These are phyloP conservation scores for Torymus texanus DNA, from an alignment of 2,888 invertebrate genomes.

Conservation along the genomic window DNA sequence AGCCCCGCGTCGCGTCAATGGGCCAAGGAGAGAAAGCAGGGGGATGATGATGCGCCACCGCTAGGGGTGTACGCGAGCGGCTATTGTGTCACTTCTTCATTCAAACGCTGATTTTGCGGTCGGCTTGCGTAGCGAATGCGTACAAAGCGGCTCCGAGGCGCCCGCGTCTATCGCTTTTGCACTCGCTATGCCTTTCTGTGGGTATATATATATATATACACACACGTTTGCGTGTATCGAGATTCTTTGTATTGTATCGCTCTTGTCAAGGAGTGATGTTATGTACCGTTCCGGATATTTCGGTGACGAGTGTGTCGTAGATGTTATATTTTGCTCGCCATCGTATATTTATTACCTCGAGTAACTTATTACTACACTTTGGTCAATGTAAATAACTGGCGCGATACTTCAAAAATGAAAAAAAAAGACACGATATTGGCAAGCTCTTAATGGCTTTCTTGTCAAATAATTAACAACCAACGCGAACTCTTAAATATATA, in stretches of 20 bases:
- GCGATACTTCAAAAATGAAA: no score
- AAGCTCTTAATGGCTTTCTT: no score
- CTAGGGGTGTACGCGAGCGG: constrained; percentile 6
- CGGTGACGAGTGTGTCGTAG: no score
- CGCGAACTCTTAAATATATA: no score
- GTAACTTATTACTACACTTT: no score
- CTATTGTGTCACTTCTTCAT: constrained; percentile 74
- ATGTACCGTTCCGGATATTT: no score
- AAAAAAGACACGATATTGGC: no score
- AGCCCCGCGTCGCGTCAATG: constrained; percentile 38
- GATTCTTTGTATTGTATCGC: neutral
- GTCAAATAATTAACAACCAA: no score
- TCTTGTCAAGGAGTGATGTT: neutral
- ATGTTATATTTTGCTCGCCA: no score
- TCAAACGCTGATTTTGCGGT: constrained; percentile 75
- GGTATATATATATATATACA: no score
- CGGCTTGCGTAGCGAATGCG: constrained; percentile 73
- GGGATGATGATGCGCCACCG: constrained; percentile 41
- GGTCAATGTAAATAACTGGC: no score
- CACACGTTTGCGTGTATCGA: neutral
- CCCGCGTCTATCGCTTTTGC: constrained; percentile 19
- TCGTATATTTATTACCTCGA: no score
- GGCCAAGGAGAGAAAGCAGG: constrained; percentile 58
- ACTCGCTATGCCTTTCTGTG: constrained; percentile 12
- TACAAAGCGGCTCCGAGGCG: constrained; percentile 32